Evolutionary conservation across 2,113 vertebrate genomes (phyloP), one percentile per base, ranked within the genome.

Genomic region (Gymnorhina tibicen): DNA sequence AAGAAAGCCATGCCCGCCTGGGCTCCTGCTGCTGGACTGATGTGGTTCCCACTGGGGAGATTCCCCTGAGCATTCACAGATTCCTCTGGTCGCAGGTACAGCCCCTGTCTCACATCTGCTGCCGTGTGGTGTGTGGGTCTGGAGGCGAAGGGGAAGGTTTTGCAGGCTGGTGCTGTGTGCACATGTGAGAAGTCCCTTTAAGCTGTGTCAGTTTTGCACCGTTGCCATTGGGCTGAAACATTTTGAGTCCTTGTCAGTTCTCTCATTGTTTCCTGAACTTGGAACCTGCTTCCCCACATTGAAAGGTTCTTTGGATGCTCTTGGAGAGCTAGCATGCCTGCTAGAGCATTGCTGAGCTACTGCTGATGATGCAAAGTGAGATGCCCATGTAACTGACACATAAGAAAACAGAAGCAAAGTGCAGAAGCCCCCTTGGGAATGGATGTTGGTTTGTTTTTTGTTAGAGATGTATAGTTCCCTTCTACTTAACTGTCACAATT

Each of bases 41-140:
- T 32, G n/a, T 22, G 5, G 0, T 17, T 81, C 41, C 10, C 42
- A 3, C 26, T 35, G 69, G 16, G 20, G 42, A 9, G 0, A 13
- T 44, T 44, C 47, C 52, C 33, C 35, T 7, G n/a, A 32, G 7
- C 26, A 42, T 5, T 63, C 59, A 12, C 15, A 30, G 47, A 2
- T 42, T n/a, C 37, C 53, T 79, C 69, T 58, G 59, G 13, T 22
- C 49, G 47, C 30, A 14, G 6, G 9, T 11, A 30, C 7, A 78
- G 44, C 46, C 67, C 68, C n/a, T 49, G 47, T 20, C 53, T 67
- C 42, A 9, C 49, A 17, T 37, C 23, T 60, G 26, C 47, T 94
- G 30, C 49, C n/a, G 1, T 8, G 39, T 10, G 13, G 7, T 12
- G 12, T 44, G 62, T 23, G 27, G 2, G 2, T 42, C 30, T 32